A percentile compares a stretch with the other conserved stretches of the same genome.
These are phyloP conservation scores for Bergia sp. DNA, from an alignment of 92 coral and sea anemone species.

Conservation along the genomic window DNA sequence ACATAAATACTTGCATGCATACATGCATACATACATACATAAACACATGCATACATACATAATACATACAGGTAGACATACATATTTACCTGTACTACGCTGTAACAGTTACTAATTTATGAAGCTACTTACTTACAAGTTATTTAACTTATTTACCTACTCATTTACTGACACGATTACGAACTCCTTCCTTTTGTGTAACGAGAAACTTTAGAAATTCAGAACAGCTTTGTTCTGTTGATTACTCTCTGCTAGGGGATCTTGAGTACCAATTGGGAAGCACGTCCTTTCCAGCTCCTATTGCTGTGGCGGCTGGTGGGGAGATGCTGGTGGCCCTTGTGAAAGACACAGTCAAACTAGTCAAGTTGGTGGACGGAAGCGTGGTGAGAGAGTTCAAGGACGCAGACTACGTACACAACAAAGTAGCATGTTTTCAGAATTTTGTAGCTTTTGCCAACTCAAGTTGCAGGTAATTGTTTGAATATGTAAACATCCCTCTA, in stretches of 20 bases:
- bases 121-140: background rate
- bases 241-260: conserved; percentile 20
- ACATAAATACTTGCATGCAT: no score
- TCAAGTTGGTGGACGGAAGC: conserved; percentile 76
- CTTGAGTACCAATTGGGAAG: conserved; percentile 72
- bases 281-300: conserved; percentile 62
- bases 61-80: no score
- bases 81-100: no score
- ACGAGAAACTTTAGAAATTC: background rate
- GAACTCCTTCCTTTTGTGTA: background rate
- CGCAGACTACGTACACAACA: conserved; percentile 73
- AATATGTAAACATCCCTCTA: background rate
- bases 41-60: no score
- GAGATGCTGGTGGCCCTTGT: conserved; percentile 67
- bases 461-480: conserved; percentile 15
- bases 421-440: conserved; percentile 72
- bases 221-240: background rate
- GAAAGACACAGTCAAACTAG: conserved; percentile 57
- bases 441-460: conserved; percentile 85
- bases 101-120: background rate
- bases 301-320: conserved; percentile 70
- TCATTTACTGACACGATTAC: background rate
- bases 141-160: background rate
- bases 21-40: no score
- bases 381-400: conserved; percentile 75